Evolutionary conservation across 1,140 invertebrate genomes (phyloP).

Genomic region (Aporrectodea caliginosa): DNA sequence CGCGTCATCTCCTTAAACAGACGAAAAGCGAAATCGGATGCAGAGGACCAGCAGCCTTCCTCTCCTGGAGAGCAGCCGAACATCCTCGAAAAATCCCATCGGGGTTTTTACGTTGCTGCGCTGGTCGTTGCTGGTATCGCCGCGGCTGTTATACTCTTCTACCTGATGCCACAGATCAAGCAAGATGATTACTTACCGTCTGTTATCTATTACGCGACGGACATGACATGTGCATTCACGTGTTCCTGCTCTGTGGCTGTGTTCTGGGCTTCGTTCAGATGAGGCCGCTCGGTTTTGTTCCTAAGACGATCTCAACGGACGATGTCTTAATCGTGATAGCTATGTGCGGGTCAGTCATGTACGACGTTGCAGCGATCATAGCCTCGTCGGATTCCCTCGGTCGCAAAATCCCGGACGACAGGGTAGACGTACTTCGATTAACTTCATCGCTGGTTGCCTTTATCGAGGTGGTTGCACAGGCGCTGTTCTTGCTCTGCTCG

Average conservation of each 20-base stretch:
- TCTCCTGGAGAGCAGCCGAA: background rate
- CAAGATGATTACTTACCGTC: background rate
- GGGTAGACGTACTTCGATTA: background rate
- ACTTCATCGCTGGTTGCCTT: slow-evolving; percentile 2
- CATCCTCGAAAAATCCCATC: slow-evolving; percentile 22
- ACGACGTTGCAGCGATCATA: slow-evolving; percentile 17
- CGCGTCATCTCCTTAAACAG: slow-evolving; percentile 3
- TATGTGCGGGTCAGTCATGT: slow-evolving; percentile 20
- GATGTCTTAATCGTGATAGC: slow-evolving; percentile 21
- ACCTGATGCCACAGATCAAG: background rate
- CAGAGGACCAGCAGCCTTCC: background rate
- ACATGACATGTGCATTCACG: slow-evolving; percentile 7
- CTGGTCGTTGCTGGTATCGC: slow-evolving; percentile 24
- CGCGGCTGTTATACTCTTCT: slow-evolving; percentile 27
- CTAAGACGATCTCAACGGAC: slow-evolving; percentile 20
- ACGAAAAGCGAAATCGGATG: background rate
- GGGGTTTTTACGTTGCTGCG: slow-evolving; percentile 22
- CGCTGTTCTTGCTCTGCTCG: slow-evolving; percentile 11
- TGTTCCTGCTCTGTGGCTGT: slow-evolving; percentile 1
- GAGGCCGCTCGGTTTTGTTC: background rate
- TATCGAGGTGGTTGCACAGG: slow-evolving; percentile 11
- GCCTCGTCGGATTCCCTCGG: background rate
- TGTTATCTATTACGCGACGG: slow-evolving; percentile 5
- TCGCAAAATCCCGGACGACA: background rate
- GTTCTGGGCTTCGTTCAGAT: slow-evolving; percentile 10